Evolutionary conservation across 1,140 invertebrate species (phyloP), one percentile per base, ranked within the genome.

Genomic region (Euborellia annulipes): DNA sequence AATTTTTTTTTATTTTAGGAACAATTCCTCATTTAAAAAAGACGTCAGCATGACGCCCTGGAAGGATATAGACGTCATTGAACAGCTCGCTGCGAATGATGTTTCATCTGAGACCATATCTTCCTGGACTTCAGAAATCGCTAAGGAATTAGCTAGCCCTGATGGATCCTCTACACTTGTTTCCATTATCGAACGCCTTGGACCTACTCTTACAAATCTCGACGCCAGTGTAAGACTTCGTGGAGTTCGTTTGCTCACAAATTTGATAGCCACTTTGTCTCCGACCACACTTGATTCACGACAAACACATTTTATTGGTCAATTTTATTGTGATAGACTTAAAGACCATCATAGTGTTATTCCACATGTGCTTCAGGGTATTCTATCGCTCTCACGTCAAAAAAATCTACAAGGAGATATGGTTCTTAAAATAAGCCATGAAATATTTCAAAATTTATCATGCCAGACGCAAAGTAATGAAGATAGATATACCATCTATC

Each of bases 271-370:
- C 3, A 55, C 64, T 34, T 54, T 86, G 23, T 70, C 76, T 1
- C 53, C 54, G 36, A 66, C 79, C 54, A 67, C 69, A 55, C 63
- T 87, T 16, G 69, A 56, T 34, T 56, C 68, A 34, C 59, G 63
- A 19, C 76, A 88, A 65, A 56, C 82, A 4, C 63, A 70, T 50
- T 75, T 81, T 45, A 68, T 90, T 39, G 63, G 69, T 9, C 66
- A 63, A 22, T 91, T 88, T 65, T 83, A 86, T 52, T 68, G 68
- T 45, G 78, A 84, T 51, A 70, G 82, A 22, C 60, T 90, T 4
- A 81, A 78, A 54, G 86, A 90, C 60, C 79, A 90, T 59, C 78
- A 88, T 58, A 73, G 73, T 54, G 71, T 90, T 3, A 67, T 86
- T 53, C 81, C 85, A 2, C 57, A 69, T 50, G 75, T 78, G 36